A percentile compares a stretch with the other conserved stretches of the same genome.
These are phyloP conservation scores for Actias luna DNA, from an alignment of 2,888 invertebrate species.

Conservation along the genomic window DNA sequence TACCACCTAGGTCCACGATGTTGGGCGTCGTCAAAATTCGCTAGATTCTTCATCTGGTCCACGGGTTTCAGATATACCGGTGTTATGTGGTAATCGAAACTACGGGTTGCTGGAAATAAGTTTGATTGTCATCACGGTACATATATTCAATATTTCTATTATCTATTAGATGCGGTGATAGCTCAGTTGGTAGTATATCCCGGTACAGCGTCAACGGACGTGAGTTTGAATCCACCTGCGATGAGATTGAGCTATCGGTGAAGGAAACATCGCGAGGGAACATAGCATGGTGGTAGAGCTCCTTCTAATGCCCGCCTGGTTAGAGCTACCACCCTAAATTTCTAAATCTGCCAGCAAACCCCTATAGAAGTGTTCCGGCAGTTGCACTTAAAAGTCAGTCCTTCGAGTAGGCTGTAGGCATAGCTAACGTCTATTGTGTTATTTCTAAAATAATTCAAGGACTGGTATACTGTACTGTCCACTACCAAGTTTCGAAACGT, in stretches of 20 bases:
- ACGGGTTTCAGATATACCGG: slow-evolving; percentile 27
- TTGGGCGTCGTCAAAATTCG: slow-evolving; percentile 48
- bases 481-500: no score
- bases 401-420: neutral
- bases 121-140: neutral
- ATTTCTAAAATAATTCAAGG: no score
- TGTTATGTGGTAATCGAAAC: slow-evolving; percentile 22
- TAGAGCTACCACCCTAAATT: neutral
- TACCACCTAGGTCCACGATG: slow-evolving; percentile 57
- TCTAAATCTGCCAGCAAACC: no score
- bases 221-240: neutral
- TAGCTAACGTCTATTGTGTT: no score
- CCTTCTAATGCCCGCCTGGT: neutral
- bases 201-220: neutral
- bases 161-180: no score
- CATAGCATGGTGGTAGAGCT: neutral
- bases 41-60: slow-evolving; percentile 39
- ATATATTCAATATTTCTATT: neutral
- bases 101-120: slow-evolving; percentile 9
- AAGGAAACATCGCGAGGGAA: neutral
- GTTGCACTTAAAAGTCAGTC: neutral
- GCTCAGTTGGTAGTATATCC: no score
- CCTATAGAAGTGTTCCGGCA: neutral
- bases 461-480: no score
- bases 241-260: neutral